These are phyloP conservation scores for Catocala fraxini DNA, from an alignment of 2,888 invertebrate species.

Conservation along the genomic window DNA sequence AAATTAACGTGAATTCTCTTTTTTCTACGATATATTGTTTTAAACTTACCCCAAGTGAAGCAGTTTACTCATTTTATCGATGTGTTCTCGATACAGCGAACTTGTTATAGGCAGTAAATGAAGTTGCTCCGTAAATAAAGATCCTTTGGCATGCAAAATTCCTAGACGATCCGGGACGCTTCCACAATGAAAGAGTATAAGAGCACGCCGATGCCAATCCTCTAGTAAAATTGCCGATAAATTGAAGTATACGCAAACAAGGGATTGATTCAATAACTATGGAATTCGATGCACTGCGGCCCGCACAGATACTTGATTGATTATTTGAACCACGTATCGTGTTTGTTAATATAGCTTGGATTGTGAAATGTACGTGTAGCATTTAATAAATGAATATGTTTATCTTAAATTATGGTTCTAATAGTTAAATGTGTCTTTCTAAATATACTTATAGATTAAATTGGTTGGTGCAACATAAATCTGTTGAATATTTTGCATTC, in stretches of 20 bases:
- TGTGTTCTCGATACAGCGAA: not conserved
- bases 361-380: not conserved
- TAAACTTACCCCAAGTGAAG: not conserved
- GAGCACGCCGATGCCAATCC: slow-evolving; percentile 51
- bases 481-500: too few relatives aligned
- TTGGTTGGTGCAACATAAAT: too few relatives aligned
- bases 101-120: not conserved
- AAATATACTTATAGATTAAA: too few relatives aligned
- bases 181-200: slow-evolving; percentile 36
- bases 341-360: slow-evolving; percentile 3
- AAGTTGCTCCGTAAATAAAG: slow-evolving; percentile 12
- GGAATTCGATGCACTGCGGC: slow-evolving; percentile 43
- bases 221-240: slow-evolving; percentile 59
- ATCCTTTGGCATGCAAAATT: slow-evolving; percentile 41
- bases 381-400: too few relatives aligned
- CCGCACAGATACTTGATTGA: slow-evolving; percentile 34
- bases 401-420: too few relatives aligned
- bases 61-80: not conserved
- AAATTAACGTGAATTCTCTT: too few relatives aligned
- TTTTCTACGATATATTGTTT: too few relatives aligned
- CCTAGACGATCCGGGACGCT: slow-evolving; percentile 35
- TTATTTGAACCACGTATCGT: slow-evolving; percentile 29
- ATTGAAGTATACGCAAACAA: slow-evolving; percentile 61
- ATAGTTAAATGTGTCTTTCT: too few relatives aligned
- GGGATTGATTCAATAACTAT: slow-evolving; percentile 55